These are phyloP conservation scores for Piezodorus guildinii DNA, from an alignment of 1,140 invertebrate species.

Conservation along the genomic window DNA sequence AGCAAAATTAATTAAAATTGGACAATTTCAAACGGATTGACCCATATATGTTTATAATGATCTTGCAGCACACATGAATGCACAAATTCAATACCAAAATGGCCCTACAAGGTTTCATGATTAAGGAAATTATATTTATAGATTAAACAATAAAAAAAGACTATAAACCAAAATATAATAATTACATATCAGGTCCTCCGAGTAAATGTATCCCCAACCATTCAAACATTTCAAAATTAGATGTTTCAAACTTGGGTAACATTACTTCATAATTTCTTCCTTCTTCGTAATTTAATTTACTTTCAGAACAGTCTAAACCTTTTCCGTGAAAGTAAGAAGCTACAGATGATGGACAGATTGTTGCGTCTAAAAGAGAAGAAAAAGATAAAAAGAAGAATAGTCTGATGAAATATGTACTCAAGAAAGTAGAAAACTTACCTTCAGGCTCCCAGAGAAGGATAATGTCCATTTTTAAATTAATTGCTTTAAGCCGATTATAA, in stretches of 20 bases:
- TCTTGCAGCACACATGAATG: too few relatives aligned
- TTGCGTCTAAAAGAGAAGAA: slow-evolving; percentile 33
- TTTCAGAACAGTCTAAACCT: slow-evolving; percentile 37
- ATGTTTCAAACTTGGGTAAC: slow-evolving; percentile 31
- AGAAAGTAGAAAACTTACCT: slow-evolving; percentile 31
- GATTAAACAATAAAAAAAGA: too few relatives aligned
- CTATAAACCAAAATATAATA: too few relatives aligned
- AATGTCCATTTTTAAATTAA: slow-evolving; percentile 36
- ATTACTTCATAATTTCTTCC: slow-evolving; percentile 33
- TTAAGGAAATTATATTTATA: too few relatives aligned
- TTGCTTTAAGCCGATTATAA: slow-evolving; percentile 31
- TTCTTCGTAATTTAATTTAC: slow-evolving; percentile 33
- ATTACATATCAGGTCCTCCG: too few relatives aligned
- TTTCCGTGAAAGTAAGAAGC: slow-evolving; percentile 42
- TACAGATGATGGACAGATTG: slow-evolving; percentile 46
- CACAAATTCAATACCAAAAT: too few relatives aligned
- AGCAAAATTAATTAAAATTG: too few relatives aligned
- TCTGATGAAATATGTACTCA: neutral
- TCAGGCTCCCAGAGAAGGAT: slow-evolving; percentile 44
- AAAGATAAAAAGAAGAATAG: slow-evolving; percentile 20
- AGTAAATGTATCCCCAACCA: slow-evolving; percentile 36
- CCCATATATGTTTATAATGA: too few relatives aligned
- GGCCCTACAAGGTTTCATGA: too few relatives aligned
- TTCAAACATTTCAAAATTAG: slow-evolving; percentile 36
- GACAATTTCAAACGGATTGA: too few relatives aligned